phyloP scores from a whole-genome alignment of 2,113 vertebrate species.

The Pristiophorus japonicus region DNA sequence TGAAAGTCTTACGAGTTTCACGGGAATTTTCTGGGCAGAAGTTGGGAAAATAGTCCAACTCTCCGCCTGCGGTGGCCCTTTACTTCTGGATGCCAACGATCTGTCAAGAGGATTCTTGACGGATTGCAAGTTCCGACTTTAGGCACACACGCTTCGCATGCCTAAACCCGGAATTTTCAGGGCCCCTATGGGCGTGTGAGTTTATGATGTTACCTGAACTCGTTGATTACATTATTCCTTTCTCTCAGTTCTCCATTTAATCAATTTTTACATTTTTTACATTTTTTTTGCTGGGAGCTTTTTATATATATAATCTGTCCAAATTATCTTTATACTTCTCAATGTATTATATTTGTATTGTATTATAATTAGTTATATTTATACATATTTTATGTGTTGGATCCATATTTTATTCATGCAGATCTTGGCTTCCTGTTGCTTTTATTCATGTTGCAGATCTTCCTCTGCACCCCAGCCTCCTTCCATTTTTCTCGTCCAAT shows the following conservation, averaged over 20 bases:
- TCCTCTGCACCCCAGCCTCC: not conserved
- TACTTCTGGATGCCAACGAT: too few relatives aligned
- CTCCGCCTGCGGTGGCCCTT: too few relatives aligned
- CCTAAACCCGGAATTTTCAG: too few relatives aligned
- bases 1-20: too few relatives aligned
- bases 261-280: not conserved
- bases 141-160: too few relatives aligned
- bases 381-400: not conserved
- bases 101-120: too few relatives aligned
- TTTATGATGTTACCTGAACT: not conserved
- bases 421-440: not conserved
- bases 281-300: not conserved
- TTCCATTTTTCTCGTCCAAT: not conserved
- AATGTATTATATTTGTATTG: not conserved
- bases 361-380: not conserved
- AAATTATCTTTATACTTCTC: not conserved
- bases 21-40: too few relatives aligned
- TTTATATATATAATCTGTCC: not conserved
- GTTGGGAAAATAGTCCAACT: too few relatives aligned
- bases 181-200: too few relatives aligned
- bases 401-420: not conserved
- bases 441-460: not conserved
- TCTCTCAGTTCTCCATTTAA: not conserved
- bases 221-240: not conserved
- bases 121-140: too few relatives aligned